These are phyloP conservation scores for Muscicapa striata DNA, from an alignment of 2,797 vertebrate genomes.

Conservation along the genomic window DNA sequence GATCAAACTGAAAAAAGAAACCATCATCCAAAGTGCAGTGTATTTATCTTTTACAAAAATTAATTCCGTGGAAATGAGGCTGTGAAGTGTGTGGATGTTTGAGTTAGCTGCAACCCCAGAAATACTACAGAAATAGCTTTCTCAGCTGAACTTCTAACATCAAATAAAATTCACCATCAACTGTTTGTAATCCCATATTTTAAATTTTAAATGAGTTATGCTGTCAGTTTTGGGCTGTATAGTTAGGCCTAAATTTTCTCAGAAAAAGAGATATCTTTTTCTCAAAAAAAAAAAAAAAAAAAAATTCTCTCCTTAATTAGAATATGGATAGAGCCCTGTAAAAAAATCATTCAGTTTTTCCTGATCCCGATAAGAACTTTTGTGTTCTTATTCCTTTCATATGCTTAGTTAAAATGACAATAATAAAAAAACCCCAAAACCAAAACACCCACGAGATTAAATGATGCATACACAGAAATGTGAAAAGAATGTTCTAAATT, in stretches of 20 bases:
- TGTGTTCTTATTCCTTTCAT: neutral
- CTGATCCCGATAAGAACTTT: neutral
- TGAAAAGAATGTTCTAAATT: slow-evolving; percentile 42
- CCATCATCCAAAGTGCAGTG: neutral
- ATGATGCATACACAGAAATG: slow-evolving; percentile 20
- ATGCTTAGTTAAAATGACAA: slow-evolving; percentile 2
- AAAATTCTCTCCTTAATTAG: neutral
- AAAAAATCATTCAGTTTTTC: neutral
- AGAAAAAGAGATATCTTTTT: neutral
- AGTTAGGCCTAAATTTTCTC: neutral
- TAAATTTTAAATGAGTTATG: neutral
- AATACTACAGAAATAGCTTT: neutral
- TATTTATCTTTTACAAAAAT: neutral
- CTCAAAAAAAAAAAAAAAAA: neutral
- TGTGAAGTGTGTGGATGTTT: neutral
- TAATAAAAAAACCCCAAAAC: neutral
- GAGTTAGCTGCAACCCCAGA: neutral
- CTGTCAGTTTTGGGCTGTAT: neutral
- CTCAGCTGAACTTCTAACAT: neutral
- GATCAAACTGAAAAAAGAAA: neutral
- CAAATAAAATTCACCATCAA: neutral
- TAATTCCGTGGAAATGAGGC: neutral
- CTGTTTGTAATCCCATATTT: neutral
- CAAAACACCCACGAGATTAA: neutral
- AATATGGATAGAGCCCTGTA: neutral